Percentiles rank a stretch among this genome's conserved stretches.
Evolutionary conservation across 2,113 vertebrate genomes (phyloP).

Genomic region (Thymallus thymallus): DNA sequence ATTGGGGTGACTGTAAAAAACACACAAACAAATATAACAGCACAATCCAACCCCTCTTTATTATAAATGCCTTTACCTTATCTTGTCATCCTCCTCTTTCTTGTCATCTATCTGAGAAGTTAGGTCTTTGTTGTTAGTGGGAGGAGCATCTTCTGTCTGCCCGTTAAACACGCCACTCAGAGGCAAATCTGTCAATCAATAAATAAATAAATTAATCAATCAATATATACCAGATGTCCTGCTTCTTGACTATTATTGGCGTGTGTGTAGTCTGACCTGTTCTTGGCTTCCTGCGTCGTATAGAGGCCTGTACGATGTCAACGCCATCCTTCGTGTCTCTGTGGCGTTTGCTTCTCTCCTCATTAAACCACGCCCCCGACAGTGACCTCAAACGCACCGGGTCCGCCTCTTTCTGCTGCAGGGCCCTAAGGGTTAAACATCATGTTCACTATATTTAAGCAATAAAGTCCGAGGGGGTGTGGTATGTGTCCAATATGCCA

Average conservation of each 20-base stretch:
- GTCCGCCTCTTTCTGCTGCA: slow-evolving; percentile 77
- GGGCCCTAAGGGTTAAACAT: slow-evolving; percentile 66
- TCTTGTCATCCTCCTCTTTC: slow-evolving; percentile 31
- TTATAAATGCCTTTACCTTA: slow-evolving; percentile 32
- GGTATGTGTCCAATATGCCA: too few relatives aligned
- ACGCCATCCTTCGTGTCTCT: slow-evolving; percentile 64
- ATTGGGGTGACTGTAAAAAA: background rate
- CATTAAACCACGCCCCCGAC: slow-evolving; percentile 88
- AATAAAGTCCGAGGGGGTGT: too few relatives aligned
- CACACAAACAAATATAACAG: background rate
- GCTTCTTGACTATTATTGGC: too few relatives aligned
- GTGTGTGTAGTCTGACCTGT: slow-evolving; percentile 67
- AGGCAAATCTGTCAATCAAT: slow-evolving; percentile 42
- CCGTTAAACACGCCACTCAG: slow-evolving; percentile 58
- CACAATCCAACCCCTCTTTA: background rate
- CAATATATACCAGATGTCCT: background rate
- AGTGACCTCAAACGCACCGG: slow-evolving; percentile 73
- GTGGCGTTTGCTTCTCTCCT: slow-evolving; percentile 80
- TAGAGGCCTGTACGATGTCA: slow-evolving; percentile 85
- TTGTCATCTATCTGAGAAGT: slow-evolving; percentile 17
- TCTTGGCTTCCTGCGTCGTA: slow-evolving; percentile 79
- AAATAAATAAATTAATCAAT: background rate
- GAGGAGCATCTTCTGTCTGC: slow-evolving; percentile 27
- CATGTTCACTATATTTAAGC: too few relatives aligned
- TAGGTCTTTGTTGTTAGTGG: slow-evolving; percentile 6